Conservation (phyloP, 2,797 vertebrate species). For the Protosalanx chinensis region DNA sequence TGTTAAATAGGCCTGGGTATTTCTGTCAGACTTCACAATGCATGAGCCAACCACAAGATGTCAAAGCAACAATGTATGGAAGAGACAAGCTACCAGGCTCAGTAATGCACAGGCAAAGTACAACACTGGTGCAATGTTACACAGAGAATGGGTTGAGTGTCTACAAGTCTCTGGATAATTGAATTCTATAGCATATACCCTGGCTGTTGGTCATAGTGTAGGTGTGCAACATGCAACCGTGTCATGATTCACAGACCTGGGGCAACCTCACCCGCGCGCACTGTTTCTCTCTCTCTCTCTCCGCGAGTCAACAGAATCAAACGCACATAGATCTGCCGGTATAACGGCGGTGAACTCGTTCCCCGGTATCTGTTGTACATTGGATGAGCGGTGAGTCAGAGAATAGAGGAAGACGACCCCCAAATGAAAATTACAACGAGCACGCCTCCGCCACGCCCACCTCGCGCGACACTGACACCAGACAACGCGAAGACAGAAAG, state of each 20-base stretch:
- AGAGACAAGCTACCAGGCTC: not conserved
- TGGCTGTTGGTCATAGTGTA: not conserved
- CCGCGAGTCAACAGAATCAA: not conserved
- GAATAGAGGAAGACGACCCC: conserved; percentile 8
- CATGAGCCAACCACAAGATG: conserved; percentile 36
- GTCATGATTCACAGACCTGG: conserved; percentile 3
- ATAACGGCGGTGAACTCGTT: not conserved
- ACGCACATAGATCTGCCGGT: not conserved
- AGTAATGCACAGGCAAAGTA: not conserved
- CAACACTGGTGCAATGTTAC: not conserved
- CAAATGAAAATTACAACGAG: conserved; percentile 16
- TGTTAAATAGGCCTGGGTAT: not conserved
- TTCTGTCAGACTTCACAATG: conserved; percentile 43
- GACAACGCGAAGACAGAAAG: conserved; percentile 48
- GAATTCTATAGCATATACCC: not conserved
- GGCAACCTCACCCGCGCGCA: not conserved
- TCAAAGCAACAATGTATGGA: conserved; percentile 1
- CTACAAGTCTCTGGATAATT: not conserved
- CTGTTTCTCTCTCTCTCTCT: not conserved
- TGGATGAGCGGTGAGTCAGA: not conserved
- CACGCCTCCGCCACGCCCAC: conserved; percentile 21
- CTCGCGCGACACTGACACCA: conserved; percentile 32
- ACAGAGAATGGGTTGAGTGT: not conserved
- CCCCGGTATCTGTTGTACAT: not conserved
- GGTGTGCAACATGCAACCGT: not conserved